Evolutionary conservation across 2,113 vertebrate genomes (phyloP), one percentile per base, ranked within the genome.

Genomic region (Indri indri): DNA sequence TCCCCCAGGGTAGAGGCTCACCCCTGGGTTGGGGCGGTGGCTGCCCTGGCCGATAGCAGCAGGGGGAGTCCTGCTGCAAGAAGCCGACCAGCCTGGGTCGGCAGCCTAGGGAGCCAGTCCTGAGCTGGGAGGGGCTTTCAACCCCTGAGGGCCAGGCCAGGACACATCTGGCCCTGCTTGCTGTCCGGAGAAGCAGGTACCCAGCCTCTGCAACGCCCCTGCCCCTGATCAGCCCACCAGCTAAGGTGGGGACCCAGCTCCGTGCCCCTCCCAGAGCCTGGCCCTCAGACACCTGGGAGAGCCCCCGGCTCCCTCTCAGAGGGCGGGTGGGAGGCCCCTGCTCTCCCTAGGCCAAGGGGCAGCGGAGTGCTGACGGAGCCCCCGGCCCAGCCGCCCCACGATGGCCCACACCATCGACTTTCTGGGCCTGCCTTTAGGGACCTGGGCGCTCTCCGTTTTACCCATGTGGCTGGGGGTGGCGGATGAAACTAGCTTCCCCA

Each of bases 391-490:
- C 17, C 32, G 50, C 70, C 89, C 95, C 45, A 32, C 82, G 34
- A 17, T 40, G 25, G n/a, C 17, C 86, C n/a, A 10, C 50, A 11
- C 16, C 9, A 20, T 66, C 70, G 9, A 40, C 88, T 61, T 50
- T 61, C 71, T 65, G 90, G 88, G 82, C 96, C 97, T 98, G 95
- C 95, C 45, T 93, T 37, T 77, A 77, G 92, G 81, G 86, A 54
- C 57, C 66, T 61, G 40, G 16, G 54, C 59, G 42, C 40, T 59
- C 63, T 81, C 73, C 76, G 6, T 86, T 57, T 37, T 82, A 70
- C 23, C 86, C 45, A 83, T 70, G 57, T 52, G 73, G 70, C 34
- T 66, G 81, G 50, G 70, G 84, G 47, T 42, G 17, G 59, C 70
- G 84, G 81, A 12, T 16, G 27, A 66, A 54, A 61, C 17, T 40